Percentiles rank a stretch among this genome's conserved stretches.
Conservation (phyloP, 2,888 invertebrate species). For the Taphrorychus bicolor region DNA sequence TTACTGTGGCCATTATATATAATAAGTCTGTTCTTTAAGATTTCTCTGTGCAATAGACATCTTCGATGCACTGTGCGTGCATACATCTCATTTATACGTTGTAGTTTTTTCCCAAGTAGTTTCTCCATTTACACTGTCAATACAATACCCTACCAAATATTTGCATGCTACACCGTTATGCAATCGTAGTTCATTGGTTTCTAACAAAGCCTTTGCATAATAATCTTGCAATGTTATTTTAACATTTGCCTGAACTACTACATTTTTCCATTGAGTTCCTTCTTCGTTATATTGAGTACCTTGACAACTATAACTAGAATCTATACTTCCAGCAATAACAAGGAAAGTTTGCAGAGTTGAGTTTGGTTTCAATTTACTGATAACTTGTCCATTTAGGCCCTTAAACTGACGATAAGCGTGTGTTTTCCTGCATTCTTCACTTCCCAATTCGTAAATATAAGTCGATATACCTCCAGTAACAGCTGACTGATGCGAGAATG, state of each 20-base stretch:
- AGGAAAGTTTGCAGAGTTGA: slow-evolving; percentile 1
- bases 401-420: slow-evolving; percentile 9
- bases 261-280: slow-evolving; percentile 11
- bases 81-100: slow-evolving; percentile 4
- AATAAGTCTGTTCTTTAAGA: slow-evolving; percentile 14
- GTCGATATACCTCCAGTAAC: background rate
- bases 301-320: background rate
- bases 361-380: slow-evolving; percentile 6
- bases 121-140: slow-evolving; percentile 1
- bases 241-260: slow-evolving; percentile 6
- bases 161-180: background rate
- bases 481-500: slow-evolving; percentile 1
- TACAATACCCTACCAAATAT: background rate
- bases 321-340: slow-evolving; percentile 1
- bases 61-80: background rate
- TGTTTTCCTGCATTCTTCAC: slow-evolving; percentile 1
- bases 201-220: background rate
- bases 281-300: slow-evolving; percentile 6
- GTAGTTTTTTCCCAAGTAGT: slow-evolving; percentile 1
- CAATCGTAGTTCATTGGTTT: slow-evolving; percentile 9
- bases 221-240: slow-evolving; percentile 13
- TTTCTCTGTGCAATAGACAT: slow-evolving; percentile 3
- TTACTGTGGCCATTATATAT: slow-evolving; percentile 4
- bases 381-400: slow-evolving; percentile 9
- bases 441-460: slow-evolving; percentile 1